Conservation (phyloP, 2,797 vertebrate species). For the Myotis pilosus region DNA sequence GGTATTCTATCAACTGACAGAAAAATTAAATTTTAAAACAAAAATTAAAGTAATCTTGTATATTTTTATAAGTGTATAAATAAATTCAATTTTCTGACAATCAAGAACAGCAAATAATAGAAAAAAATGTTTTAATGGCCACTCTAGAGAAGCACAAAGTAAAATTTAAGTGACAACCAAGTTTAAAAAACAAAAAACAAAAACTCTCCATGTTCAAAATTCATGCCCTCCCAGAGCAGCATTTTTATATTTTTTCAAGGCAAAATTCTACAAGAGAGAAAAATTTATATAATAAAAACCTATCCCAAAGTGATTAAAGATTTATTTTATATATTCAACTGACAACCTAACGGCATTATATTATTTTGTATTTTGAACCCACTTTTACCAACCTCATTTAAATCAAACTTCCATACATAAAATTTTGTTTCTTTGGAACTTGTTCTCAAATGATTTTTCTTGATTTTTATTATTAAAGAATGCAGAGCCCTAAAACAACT, state of each 20-base stretch:
- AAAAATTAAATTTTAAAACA: conserved; percentile 60
- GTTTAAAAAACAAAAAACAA: not conserved
- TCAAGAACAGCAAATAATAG: conserved; percentile 7
- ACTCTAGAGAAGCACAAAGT: conserved; percentile 3
- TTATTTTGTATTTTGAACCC: conserved; percentile 40
- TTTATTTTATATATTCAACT: conserved; percentile 52
- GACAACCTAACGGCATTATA: not conserved
- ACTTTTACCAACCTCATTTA: not conserved
- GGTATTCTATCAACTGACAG: conserved; percentile 1
- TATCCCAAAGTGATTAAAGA: conserved; percentile 23
- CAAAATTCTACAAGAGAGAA: conserved; percentile 19
- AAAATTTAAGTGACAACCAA: conserved; percentile 30
- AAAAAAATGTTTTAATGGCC: not conserved
- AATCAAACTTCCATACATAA: conserved; percentile 27
- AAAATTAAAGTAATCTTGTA: conserved; percentile 42
- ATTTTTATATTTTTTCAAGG: conserved; percentile 35
- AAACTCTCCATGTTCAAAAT: not conserved
- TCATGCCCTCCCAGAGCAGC: not conserved
- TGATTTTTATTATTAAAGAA: conserved; percentile 36
- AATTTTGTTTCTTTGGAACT: conserved; percentile 62
- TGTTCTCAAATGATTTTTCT: conserved; percentile 61
- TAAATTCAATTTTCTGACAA: not conserved
- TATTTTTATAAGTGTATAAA: conserved; percentile 27
- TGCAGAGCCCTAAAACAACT: not conserved
- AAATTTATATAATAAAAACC: conserved; percentile 32